A percentile compares a stretch with the other conserved stretches of the same genome.
Conservation (phyloP, 2,888 invertebrate genomes). For the Sussaba pulchella region DNA sequence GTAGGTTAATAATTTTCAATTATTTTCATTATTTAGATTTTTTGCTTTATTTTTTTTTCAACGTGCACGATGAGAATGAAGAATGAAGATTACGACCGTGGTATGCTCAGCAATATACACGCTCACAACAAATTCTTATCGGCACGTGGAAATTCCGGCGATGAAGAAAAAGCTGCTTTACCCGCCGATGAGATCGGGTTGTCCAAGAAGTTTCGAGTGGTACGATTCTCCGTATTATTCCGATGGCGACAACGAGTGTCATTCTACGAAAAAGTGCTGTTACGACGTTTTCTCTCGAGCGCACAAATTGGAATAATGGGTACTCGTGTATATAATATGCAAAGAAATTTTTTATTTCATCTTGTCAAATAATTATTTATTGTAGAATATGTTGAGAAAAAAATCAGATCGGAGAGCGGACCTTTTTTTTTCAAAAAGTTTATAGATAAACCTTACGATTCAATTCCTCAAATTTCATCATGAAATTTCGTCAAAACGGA, state of each 20-base stretch:
- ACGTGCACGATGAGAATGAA: background rate
- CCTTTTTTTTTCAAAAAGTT: no score
- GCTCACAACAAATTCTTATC: constrained; percentile 20
- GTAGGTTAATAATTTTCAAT: background rate
- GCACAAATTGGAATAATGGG: constrained; percentile 73
- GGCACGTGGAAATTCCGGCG: constrained; percentile 21
- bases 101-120: constrained; percentile 34
- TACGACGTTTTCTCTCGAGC: constrained; percentile 75
- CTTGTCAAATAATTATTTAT: no score
- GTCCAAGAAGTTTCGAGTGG: constrained; percentile 72
- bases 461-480: no score
- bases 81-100: constrained; percentile 1
- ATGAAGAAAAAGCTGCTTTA: constrained; percentile 65
- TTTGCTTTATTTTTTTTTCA: background rate
- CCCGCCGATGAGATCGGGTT: constrained; percentile 71
- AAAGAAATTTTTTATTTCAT: background rate
- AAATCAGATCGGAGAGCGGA: no score
- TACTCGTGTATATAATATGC: constrained; percentile 61
- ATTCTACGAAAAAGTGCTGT: constrained; percentile 72
- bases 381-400: background rate
- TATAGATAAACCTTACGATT: no score
- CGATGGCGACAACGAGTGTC: constrained; percentile 69
- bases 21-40: background rate
- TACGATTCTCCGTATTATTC: constrained; percentile 69
- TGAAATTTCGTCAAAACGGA: no score